Percentiles rank a stretch among this genome's conserved stretches.
phyloP scores from a whole-genome alignment of 2,888 invertebrate species.

The Heliothis peltigera region DNA sequence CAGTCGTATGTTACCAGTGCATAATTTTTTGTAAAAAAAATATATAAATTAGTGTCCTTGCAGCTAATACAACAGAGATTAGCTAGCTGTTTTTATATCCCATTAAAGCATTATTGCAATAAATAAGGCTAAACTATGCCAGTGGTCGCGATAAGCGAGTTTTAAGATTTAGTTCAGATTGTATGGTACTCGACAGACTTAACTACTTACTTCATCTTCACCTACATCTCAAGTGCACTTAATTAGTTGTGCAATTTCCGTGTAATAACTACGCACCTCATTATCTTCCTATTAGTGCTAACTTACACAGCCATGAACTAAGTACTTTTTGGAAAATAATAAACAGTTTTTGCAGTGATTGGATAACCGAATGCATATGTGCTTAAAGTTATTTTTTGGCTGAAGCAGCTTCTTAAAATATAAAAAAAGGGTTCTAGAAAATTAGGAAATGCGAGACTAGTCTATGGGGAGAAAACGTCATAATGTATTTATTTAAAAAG shows the following conservation, averaged over 20 bases:
- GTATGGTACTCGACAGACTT: constrained; percentile 35
- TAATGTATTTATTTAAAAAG: too few relatives aligned
- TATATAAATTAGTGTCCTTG: not conserved
- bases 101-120: constrained; percentile 4
- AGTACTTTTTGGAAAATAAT: constrained; percentile 1
- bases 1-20: constrained; percentile 2
- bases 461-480: too few relatives aligned
- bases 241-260: constrained; percentile 35
- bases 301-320: not conserved
- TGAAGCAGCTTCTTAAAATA: too few relatives aligned
- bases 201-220: constrained; percentile 40
- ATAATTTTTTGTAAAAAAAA: not conserved
- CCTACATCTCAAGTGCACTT: constrained; percentile 33
- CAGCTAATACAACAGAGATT: not conserved
- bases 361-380: too few relatives aligned
- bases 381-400: too few relatives aligned
- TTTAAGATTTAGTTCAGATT: constrained; percentile 52
- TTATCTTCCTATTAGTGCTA: constrained; percentile 5
- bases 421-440: too few relatives aligned
- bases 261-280: constrained; percentile 15
- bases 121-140: constrained; percentile 25
- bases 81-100: not conserved
- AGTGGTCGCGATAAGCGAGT: constrained; percentile 31
- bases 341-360: too few relatives aligned
- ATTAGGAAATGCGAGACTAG: too few relatives aligned